Percentiles rank a stretch among this genome's conserved stretches.
phyloP scores from a whole-genome alignment of 2,888 invertebrate species.

The Pterobdella sp. region DNA sequence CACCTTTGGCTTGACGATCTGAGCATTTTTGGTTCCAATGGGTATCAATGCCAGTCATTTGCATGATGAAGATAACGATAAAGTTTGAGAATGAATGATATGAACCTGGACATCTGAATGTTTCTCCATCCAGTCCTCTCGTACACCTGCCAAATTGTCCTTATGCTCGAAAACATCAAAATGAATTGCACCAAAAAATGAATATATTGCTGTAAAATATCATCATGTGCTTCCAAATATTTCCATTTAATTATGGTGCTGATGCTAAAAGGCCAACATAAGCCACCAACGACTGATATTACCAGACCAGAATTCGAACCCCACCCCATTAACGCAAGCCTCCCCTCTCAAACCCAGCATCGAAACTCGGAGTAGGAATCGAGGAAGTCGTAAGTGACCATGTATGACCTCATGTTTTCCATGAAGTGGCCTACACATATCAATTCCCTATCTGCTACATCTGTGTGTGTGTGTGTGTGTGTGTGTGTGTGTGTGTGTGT shows the following conservation, averaged over 20 bases:
- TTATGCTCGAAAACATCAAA: neutral
- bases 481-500: conserved; percentile 20
- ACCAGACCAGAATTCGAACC: too few species aligned
- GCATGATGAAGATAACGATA: too few species aligned
- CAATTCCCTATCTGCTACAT: conserved; percentile 74
- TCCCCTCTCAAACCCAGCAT: conserved; percentile 69
- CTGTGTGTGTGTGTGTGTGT: conserved; percentile 1
- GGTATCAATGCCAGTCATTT: too few species aligned
- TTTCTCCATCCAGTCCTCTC: conserved; percentile 84
- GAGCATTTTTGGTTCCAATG: too few species aligned
- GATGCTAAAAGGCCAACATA: neutral
- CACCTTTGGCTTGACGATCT: conserved; percentile 79
- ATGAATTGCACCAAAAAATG: neutral
- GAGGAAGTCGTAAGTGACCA: conserved; percentile 87
- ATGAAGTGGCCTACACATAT: conserved; percentile 96
- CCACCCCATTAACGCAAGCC: too few species aligned
- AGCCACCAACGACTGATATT: too few species aligned
- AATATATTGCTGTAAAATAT: neutral
- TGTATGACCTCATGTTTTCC: conserved; percentile 87
- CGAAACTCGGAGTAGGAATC: conserved; percentile 89
- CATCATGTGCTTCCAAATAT: neutral
- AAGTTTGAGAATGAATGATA: too few species aligned
- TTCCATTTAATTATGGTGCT: neutral
- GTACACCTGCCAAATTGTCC: conserved; percentile 55
- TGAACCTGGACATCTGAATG: conserved; percentile 69